These are phyloP conservation scores for Xylota segnis DNA, from an alignment of 2,888 invertebrate species.

Conservation along the genomic window DNA sequence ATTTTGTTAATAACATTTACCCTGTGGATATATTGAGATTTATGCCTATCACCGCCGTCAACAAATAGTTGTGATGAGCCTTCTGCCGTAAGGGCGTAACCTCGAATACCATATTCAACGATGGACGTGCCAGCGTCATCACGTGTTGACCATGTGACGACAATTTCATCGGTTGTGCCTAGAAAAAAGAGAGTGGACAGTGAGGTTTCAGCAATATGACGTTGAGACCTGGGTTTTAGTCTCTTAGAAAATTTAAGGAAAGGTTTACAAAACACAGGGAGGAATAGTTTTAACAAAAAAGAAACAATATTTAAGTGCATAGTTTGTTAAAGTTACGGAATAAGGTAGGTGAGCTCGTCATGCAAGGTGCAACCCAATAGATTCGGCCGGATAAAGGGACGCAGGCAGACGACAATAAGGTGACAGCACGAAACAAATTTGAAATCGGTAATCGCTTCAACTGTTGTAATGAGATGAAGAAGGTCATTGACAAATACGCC, in stretches of 20 bases:
- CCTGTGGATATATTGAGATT: conserved; percentile 91
- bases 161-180: conserved; percentile 89
- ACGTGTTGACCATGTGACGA: conserved; percentile 93
- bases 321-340: too few relatives aligned
- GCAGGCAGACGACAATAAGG: too few relatives aligned
- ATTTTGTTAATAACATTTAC: conserved; percentile 84
- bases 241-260: background rate
- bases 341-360: too few relatives aligned
- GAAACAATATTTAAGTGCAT: too few relatives aligned
- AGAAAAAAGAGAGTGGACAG: conserved; percentile 77
- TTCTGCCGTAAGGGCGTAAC: conserved; percentile 85
- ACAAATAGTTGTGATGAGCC: conserved; percentile 88
- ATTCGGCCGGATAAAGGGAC: too few relatives aligned
- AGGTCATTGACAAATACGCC: too few relatives aligned
- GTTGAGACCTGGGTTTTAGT: background rate
- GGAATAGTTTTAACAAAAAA: background rate
- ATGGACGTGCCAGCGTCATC: conserved; percentile 88
- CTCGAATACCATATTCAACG: conserved; percentile 90
- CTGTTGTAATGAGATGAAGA: too few relatives aligned
- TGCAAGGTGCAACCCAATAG: too few relatives aligned
- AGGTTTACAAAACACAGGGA: background rate
- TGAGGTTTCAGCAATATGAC: background rate
- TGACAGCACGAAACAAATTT: too few relatives aligned
- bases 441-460: too few relatives aligned
- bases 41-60: conserved; percentile 89